Evolutionary conservation across 2,113 vertebrate genomes (phyloP).

Genomic region (Erinaceus europaeus): DNA sequence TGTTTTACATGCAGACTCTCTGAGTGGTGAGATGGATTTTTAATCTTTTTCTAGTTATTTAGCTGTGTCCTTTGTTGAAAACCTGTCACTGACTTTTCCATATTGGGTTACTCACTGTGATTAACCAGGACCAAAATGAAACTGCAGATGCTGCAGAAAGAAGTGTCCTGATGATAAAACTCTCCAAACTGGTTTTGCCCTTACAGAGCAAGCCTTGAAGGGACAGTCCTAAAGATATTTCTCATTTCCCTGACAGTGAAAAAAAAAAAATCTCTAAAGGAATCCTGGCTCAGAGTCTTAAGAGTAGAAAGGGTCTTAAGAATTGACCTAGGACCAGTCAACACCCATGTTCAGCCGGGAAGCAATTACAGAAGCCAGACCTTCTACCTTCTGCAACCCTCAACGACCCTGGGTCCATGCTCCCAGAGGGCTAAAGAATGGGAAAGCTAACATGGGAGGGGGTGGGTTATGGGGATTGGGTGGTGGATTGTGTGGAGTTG

Average conservation of each 20-base stretch:
- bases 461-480: no score
- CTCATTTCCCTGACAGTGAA: conserved; percentile 25
- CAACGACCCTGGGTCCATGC: no score
- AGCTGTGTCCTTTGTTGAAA: conserved; percentile 82
- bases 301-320: neutral
- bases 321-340: no score
- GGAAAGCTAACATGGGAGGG: no score
- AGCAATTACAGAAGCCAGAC: no score
- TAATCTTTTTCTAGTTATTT: conserved; percentile 71
- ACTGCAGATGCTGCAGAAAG: conserved; percentile 41
- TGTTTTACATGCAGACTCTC: conserved; percentile 63
- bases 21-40: conserved; percentile 63
- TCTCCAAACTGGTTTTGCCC: conserved; percentile 58
- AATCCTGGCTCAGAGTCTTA: neutral
- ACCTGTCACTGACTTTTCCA: conserved; percentile 72
- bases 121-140: conserved; percentile 68
- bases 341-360: no score
- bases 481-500: no score
- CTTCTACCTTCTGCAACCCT: no score
- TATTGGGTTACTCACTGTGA: conserved; percentile 67
- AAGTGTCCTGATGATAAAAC: conserved; percentile 54
- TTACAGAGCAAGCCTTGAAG: conserved; percentile 36
- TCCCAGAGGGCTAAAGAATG: no score
- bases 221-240: conserved; percentile 11
- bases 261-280: neutral